Base-by-base conservation (phyloP, 1,140 invertebrate genomes). In the Drosophila watanabei region DNA sequence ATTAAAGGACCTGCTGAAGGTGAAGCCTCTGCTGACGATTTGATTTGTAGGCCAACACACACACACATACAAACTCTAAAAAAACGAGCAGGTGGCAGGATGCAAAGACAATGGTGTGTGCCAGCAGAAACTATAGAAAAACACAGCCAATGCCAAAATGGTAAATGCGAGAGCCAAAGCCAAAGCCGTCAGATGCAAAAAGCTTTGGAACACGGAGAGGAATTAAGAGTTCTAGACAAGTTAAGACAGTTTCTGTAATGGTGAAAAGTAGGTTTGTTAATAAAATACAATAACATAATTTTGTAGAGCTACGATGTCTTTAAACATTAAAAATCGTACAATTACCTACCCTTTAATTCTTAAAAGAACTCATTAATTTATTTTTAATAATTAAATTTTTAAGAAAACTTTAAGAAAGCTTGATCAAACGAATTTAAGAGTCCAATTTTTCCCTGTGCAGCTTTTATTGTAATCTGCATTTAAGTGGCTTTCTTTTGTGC, bases 391-490 rank as follows among this genome's bases (percentile, higher is more conserved):
- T 0, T 10, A 5, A 16, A 10, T 24, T 16, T 24, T 5, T 16
- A 24, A 20, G 13, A 16, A 13, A 9, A 2, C n/a, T 2, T 14
- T 11, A 32, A 7, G 9, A 2, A n/a, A 32, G 4, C 16, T 6
- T 30, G 4, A 9, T 51, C 0, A 6, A 51, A n/a, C 5, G 16
- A 0, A 45, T 18, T 2, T 20, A 20, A 45, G 0, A 54, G 13
- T 35, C 6, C 0, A 7, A 20, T 5, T 56, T 56, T 16, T 16
- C 8, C 39, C 32, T 16, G 52, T 56, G 30, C 62, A 58, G 33
- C 80, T 79, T 88, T 88, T 89, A 85, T 89, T 88, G 85, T 88
- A 88, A 88, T 88, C 85, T 89, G 85, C 85, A 88, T 89, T 88
- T 88, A 88, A 88, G 85, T 88, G 85, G 85, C 85, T 89, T 88